These are phyloP conservation scores for Rhamnusium bicolor DNA, from an alignment of 2,888 invertebrate species.

Conservation along the genomic window DNA sequence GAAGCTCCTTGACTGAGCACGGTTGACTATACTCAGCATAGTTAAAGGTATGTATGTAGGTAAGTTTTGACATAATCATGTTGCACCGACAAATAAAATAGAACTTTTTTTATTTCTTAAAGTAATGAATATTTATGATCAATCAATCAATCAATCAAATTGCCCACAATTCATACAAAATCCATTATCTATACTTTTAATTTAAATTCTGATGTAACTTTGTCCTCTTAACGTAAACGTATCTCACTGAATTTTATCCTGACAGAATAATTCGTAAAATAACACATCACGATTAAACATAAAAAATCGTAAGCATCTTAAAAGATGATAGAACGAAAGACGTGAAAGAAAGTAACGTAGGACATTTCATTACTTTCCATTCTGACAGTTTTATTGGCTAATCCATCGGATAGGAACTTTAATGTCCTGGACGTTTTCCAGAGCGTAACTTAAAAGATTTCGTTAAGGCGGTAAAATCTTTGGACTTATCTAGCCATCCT, in stretches of 20 bases:
- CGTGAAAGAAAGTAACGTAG: slow-evolving; percentile 22
- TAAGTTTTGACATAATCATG: no score
- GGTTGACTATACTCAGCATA: no score
- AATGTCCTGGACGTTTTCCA: slow-evolving; percentile 46
- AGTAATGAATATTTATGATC: no score
- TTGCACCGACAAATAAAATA: no score
- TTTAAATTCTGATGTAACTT: neutral
- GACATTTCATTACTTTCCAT: slow-evolving; percentile 47
- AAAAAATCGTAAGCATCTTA: neutral
- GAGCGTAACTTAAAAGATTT: slow-evolving; percentile 33
- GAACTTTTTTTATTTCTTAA: no score
- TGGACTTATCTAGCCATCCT: slow-evolving; percentile 6
- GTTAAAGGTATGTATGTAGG: no score
- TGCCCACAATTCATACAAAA: no score
- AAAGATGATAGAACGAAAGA: slow-evolving; percentile 3
- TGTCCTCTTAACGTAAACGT: neutral
- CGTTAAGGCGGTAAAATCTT: slow-evolving; percentile 13
- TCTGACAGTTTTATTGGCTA: slow-evolving; percentile 52
- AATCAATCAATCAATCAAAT: no score
- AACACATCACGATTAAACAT: slow-evolving; percentile 9
- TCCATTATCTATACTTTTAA: no score
- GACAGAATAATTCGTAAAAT: slow-evolving; percentile 3
- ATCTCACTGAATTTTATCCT: neutral
- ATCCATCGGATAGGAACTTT: slow-evolving; percentile 47
- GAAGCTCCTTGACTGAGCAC: no score